Percentiles rank a stretch among this genome's conserved stretches.
phyloP scores from a whole-genome alignment of 2,797 vertebrate species.

The Lindbergichthys nudifrons region DNA sequence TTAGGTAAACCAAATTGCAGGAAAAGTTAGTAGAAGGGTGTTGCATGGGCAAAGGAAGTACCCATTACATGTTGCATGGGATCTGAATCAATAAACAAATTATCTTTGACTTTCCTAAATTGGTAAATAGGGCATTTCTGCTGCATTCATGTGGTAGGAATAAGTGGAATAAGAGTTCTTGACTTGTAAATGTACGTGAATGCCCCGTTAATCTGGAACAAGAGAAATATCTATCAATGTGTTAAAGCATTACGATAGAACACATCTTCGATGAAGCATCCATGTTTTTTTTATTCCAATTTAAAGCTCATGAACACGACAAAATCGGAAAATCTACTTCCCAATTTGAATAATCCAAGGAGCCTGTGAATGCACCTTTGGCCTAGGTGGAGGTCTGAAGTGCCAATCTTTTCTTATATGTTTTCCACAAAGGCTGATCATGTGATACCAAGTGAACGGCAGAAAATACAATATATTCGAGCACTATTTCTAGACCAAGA shows the following conservation, averaged over 20 bases:
- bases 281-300: neutral
- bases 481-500: neutral
- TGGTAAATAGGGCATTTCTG: too few species aligned
- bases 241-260: neutral
- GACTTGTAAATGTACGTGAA: too few species aligned
- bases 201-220: too few species aligned
- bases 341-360: neutral
- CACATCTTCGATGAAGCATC: neutral
- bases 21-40: too few species aligned
- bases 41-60: too few species aligned
- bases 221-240: neutral
- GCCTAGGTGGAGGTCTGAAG: too few species aligned
- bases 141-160: too few species aligned
- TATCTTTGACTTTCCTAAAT: too few species aligned
- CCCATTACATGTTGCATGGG: too few species aligned
- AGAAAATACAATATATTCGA: neutral
- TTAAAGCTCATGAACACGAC: neutral
- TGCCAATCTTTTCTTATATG: neutral
- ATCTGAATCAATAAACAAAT: too few species aligned
- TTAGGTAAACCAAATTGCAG: too few species aligned
- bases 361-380: neutral
- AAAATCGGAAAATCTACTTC: neutral
- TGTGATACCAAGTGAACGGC: neutral
- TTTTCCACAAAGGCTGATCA: conserved; percentile 9
- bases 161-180: too few species aligned